Evolutionary conservation across 2,888 invertebrate species (phyloP).

Genomic region (Heliconius charithonia): DNA sequence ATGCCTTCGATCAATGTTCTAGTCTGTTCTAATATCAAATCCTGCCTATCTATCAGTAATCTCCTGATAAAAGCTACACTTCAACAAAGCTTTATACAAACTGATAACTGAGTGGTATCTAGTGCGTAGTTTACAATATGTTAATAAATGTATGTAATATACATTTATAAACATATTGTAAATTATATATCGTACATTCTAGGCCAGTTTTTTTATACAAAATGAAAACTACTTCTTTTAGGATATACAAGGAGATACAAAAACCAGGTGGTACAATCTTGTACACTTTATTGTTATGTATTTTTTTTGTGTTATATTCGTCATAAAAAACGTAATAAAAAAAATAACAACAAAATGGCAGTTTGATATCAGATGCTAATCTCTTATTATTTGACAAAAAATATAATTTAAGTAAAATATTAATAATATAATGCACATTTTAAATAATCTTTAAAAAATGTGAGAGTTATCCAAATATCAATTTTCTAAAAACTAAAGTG

Average conservation of each 20-base stretch:
- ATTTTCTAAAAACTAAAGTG: too few relatives aligned
- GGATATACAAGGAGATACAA: neutral
- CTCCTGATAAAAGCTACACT: constrained; percentile 26
- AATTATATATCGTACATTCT: neutral
- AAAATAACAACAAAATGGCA: too few relatives aligned
- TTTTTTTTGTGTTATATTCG: too few relatives aligned
- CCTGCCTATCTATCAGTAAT: constrained; percentile 9
- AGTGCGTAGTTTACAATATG: too few relatives aligned
- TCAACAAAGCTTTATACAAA: constrained; percentile 28
- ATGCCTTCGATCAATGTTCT: neutral
- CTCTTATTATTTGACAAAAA: too few relatives aligned
- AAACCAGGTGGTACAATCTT: neutral
- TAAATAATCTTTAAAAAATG: too few relatives aligned
- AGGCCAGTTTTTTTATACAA: neutral
- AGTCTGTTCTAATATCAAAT: neutral
- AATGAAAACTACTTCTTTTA: neutral
- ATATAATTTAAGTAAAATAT: too few relatives aligned
- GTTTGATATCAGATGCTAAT: too few relatives aligned
- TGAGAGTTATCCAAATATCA: too few relatives aligned
- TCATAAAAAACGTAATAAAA: too few relatives aligned
- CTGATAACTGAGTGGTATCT: constrained; percentile 31
- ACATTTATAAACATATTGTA: neutral
- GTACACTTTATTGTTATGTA: neutral
- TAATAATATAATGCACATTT: too few relatives aligned
- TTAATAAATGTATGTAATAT: too few relatives aligned